Base-by-base conservation (phyloP, 2,888 invertebrate species). In the Nudaria mundana region DNA sequence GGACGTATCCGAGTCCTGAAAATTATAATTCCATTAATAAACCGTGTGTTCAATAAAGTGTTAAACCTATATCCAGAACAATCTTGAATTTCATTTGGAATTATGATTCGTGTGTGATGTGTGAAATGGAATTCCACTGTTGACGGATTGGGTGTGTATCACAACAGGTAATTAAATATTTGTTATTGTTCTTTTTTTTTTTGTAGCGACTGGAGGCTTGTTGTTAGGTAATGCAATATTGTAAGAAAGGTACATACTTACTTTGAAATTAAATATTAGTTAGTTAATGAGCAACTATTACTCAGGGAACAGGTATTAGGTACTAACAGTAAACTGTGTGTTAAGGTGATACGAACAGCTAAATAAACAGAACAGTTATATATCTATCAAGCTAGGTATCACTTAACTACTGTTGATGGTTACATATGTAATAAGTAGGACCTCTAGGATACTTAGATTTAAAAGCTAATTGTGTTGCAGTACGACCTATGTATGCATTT, bases 141-240 rank as follows among this genome's bases (percentile, higher is more conserved):
- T 51, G 50, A 44, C 52, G 49, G 47, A 34, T 44, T 2, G 48
- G 24, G 31, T 44, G 54, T 38, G 37, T 45, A 48, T 52, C 47
- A 55, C 48, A 52, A 62, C 57, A 59, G 60, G 64, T 68, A 68
- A 63, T 58, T 37, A 44, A 42, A 12, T 40, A 47, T 56, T 56
- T 59, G 56, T 56, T 59, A 10, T 46, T 26, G n/a, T 32, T 15
- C 18, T 37, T 12, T 20, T 20, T 2, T 20, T 5, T 32, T 28
- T 26, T 31, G 30, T 12, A 18, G n/a, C n/a, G n/a, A n/a, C 5
- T 37, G 23, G 14, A 15, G n/a, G n/a, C 29, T 37, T 37, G 30
- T 24, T 37, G 4, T 24, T 10, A 16, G 15, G 5, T 2, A 14
- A n/a, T 15, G 15, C 10, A 13, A 3, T 28, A n/a, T n/a, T n/a